A percentile compares a stretch with the other conserved stretches of the same genome.
phyloP scores from a whole-genome alignment of 2,797 vertebrate species.

The Helostoma temminkii region DNA sequence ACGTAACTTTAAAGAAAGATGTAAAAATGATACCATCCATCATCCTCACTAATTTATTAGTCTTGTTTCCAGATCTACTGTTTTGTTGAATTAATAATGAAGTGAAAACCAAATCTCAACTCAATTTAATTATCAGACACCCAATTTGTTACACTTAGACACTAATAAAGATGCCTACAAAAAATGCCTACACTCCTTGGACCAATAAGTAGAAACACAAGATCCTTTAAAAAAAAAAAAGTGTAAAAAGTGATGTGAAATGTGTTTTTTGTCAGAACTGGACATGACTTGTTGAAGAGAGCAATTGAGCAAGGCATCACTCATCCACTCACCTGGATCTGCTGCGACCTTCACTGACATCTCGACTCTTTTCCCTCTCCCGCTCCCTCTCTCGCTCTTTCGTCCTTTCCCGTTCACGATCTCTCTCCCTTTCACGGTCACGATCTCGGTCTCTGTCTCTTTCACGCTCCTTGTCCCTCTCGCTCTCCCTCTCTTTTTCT shows the following conservation, averaged over 20 bases:
- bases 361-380: constrained; percentile 76
- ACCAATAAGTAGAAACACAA: too few relatives aligned
- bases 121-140: too few relatives aligned
- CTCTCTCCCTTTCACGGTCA: constrained; percentile 79
- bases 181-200: too few relatives aligned
- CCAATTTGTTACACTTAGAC: too few relatives aligned
- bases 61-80: too few relatives aligned
- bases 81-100: too few relatives aligned
- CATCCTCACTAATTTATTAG: not conserved
- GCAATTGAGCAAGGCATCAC: not conserved
- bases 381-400: constrained; percentile 73
- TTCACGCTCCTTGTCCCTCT: constrained; percentile 85
- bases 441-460: constrained; percentile 90
- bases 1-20: not conserved
- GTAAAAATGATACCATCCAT: not conserved
- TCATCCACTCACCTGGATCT: constrained; percentile 86
- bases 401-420: constrained; percentile 66
- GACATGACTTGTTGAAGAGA: too few relatives aligned
- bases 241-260: not conserved
- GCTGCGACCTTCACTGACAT: constrained; percentile 87
- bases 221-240: too few relatives aligned
- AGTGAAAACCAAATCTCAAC: too few relatives aligned
- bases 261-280: too few relatives aligned
- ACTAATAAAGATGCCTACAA: too few relatives aligned
- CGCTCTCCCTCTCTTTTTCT: constrained; percentile 91